phyloP scores from a whole-genome alignment of 1,140 invertebrate genomes.

The Calephelis virginiensis region DNA sequence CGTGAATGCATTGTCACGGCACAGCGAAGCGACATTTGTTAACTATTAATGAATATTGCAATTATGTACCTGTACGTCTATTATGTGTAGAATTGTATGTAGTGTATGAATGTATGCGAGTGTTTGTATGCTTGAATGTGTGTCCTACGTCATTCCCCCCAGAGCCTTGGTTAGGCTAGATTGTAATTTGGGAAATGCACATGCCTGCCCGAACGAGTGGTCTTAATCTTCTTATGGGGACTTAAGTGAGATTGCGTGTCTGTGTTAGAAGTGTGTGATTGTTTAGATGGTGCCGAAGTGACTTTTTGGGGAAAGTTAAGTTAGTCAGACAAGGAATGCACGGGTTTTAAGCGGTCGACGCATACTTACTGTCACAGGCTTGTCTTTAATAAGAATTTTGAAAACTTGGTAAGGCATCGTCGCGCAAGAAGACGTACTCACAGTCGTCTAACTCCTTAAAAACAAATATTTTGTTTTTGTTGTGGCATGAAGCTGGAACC shows the following conservation, averaged over 20 bases:
- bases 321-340: background rate
- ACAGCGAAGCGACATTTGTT: too few relatives aligned
- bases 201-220: background rate
- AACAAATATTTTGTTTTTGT: background rate
- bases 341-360: slow-evolving; percentile 7
- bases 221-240: background rate
- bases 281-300: background rate
- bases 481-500: background rate
- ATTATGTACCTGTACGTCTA: too few relatives aligned
- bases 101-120: too few relatives aligned
- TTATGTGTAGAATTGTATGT: too few relatives aligned
- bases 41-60: too few relatives aligned
- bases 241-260: background rate
- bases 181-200: too few relatives aligned
- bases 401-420: slow-evolving; percentile 19
- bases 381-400: slow-evolving; percentile 24
- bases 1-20: too few relatives aligned
- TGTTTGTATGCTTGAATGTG: too few relatives aligned
- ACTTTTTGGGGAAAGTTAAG: background rate
- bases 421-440: background rate
- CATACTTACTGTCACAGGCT: background rate
- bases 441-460: background rate
- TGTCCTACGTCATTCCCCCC: too few relatives aligned
- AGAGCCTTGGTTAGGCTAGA: too few relatives aligned
- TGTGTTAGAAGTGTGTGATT: background rate